Evolutionary conservation across 2,888 invertebrate genomes (phyloP).

Genomic region (Phasia obesa): DNA sequence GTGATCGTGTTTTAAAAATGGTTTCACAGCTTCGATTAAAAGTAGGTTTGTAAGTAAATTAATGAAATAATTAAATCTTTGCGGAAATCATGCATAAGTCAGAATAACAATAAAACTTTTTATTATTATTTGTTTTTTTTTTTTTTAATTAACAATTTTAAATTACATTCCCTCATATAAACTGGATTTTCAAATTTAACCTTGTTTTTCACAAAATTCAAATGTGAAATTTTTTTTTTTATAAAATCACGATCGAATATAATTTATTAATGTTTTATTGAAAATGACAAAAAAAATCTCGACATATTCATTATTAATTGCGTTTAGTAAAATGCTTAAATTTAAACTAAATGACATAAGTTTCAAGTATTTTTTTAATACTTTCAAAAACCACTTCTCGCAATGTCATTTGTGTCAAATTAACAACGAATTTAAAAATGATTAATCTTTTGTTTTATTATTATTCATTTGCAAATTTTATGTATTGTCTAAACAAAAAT

Average conservation of each 20-base stretch:
- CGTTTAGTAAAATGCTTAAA: constrained; percentile 9
- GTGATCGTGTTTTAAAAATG: not conserved
- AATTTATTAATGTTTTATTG: constrained; percentile 11
- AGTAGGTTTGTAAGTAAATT: not conserved
- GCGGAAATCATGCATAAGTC: constrained; percentile 14
- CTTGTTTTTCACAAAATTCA: constrained; percentile 37
- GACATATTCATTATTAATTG: not conserved
- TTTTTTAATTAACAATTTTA: not conserved
- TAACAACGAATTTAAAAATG: not conserved
- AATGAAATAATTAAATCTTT: constrained; percentile 1
- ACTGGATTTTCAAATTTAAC: constrained; percentile 6
- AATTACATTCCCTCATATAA: not conserved
- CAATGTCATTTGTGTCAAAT: constrained; percentile 31
- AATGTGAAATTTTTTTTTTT: not conserved
- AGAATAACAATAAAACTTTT: constrained; percentile 4
- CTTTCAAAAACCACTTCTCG: constrained; percentile 40
- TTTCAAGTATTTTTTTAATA: constrained; percentile 14
- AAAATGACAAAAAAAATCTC: constrained; percentile 11
- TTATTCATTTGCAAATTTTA: constrained; percentile 1
- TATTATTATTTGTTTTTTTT: too few relatives aligned
- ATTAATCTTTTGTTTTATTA: constrained; percentile 9
- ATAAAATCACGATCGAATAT: too few relatives aligned
- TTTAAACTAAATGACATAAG: constrained; percentile 1
- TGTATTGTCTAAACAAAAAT: constrained; percentile 14
- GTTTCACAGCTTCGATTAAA: not conserved